A percentile compares a stretch with the other conserved stretches of the same genome.
phyloP scores from a whole-genome alignment of 2,888 invertebrate species.

The Athripsodes cinereus region DNA sequence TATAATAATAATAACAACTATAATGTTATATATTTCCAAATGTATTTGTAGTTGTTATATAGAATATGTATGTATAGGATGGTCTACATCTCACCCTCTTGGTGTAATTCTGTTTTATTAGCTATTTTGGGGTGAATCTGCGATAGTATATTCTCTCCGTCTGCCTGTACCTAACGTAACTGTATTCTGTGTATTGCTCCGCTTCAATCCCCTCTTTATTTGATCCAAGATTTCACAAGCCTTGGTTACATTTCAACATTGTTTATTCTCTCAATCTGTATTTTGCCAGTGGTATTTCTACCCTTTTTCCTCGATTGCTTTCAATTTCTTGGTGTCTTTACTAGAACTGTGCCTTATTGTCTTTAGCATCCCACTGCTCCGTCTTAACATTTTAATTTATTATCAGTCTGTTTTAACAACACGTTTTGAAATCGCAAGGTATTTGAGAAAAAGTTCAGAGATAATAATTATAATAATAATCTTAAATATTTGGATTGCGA shows the following conservation, averaged over 20 bases:
- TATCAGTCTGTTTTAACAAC: too few species aligned
- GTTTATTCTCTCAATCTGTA: not conserved
- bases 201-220: conserved; percentile 4
- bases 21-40: too few species aligned
- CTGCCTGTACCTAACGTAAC: not conserved
- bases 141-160: conserved; percentile 1
- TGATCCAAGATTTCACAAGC: conserved; percentile 13
- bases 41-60: too few species aligned
- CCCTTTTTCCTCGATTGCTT: not conserved
- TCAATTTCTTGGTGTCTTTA: not conserved
- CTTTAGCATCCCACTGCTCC: too few species aligned
- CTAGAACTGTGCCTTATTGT: not conserved
- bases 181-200: not conserved
- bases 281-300: not conserved
- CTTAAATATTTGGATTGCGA: too few species aligned
- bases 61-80: too few species aligned
- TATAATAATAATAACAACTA: too few species aligned
- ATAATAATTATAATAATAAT: too few species aligned
- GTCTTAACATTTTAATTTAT: too few species aligned
- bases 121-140: conserved; percentile 20
- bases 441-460: too few species aligned
- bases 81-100: conserved; percentile 4
- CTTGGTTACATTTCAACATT: not conserved
- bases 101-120: conserved; percentile 24
- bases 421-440: too few species aligned